These are phyloP conservation scores for Pedetes capensis DNA, from an alignment of 2,113 vertebrate species.

Conservation along the genomic window DNA sequence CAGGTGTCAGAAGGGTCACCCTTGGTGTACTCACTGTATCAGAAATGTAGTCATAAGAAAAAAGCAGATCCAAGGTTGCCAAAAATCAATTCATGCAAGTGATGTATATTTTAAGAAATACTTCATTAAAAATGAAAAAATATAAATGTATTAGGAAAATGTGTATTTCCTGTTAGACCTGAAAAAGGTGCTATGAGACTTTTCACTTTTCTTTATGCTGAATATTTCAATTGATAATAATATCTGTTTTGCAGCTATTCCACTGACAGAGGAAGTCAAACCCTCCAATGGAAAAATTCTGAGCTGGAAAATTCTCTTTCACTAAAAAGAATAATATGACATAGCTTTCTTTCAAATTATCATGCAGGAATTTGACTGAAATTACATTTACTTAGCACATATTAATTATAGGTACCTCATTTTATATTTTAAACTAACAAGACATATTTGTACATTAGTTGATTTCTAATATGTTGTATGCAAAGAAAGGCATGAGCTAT, in stretches of 20 bases:
- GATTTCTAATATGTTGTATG: background rate
- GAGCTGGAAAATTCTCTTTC: background rate
- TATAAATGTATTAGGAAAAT: background rate
- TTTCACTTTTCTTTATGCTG: background rate
- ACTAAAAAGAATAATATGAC: background rate
- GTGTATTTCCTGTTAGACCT: background rate
- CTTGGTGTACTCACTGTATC: background rate
- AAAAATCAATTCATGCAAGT: background rate
- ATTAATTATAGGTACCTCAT: background rate
- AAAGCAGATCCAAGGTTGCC: background rate
- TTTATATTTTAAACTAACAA: background rate
- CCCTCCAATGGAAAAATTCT: background rate
- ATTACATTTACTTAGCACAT: background rate
- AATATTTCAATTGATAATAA: background rate
- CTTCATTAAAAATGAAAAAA: background rate
- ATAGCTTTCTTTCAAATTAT: slow-evolving; percentile 2
- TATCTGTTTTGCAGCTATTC: slow-evolving; percentile 45
- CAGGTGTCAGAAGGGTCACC: too few species aligned
- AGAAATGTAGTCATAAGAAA: background rate
- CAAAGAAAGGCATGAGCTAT: background rate
- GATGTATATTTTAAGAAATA: background rate
- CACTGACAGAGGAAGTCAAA: background rate
- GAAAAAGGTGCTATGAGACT: background rate
- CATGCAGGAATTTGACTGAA: background rate
- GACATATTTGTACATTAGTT: background rate